Base-by-base conservation (phyloP, 2,113 vertebrate species). In the Onychorhynchus coronatus region DNA sequence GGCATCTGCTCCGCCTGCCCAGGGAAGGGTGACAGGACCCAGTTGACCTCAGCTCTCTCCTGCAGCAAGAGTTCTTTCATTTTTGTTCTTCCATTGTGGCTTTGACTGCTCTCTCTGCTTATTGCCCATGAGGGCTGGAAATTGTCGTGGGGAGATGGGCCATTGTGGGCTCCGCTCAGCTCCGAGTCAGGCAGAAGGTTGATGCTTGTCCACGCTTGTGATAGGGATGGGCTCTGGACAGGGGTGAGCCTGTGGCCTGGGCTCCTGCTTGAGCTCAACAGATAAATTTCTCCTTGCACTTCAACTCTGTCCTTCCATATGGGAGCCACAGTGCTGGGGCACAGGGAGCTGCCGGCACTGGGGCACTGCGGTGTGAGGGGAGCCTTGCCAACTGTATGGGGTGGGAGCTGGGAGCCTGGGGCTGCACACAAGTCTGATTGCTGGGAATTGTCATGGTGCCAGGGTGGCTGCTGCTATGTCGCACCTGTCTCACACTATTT, bases 381-480 rank as follows among this genome's bases (percentile, higher is more conserved):
- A 56, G 28, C 68, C 23, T 30, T 27, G 31, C 14, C 1, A 6
- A 4, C 3, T 47, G 0, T 12, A 42, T 3, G 17, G 35, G 67
- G 19, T 0, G 4, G 67, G 33, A 35, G 59, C 30, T 66, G 13
- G 53, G n/a, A 30, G 35, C 25, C 39, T 24, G 89, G 55, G 39
- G 42, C 63, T 76, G 76, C 72, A 72, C 52, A 1, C 27, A 0
- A 0, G 1, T 11, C 42, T 35, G 2, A 0, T 18, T 7, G 0
- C 77, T 33, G 55, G 12, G 25, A 6, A 7, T 0, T 13, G 56
- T 5, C 1, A 1, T 20, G 50, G 52, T 66, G 74, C 55, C 4
- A 0, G 13, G 44, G 71, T 12, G 59, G 75, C 52, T 18, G 62
- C 28, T 31, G 75, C 17, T 0, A 0, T 4, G 8, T n/a, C 4